Evolutionary conservation across 2,888 invertebrate species (phyloP).

Genomic region (Dynastes maya): DNA sequence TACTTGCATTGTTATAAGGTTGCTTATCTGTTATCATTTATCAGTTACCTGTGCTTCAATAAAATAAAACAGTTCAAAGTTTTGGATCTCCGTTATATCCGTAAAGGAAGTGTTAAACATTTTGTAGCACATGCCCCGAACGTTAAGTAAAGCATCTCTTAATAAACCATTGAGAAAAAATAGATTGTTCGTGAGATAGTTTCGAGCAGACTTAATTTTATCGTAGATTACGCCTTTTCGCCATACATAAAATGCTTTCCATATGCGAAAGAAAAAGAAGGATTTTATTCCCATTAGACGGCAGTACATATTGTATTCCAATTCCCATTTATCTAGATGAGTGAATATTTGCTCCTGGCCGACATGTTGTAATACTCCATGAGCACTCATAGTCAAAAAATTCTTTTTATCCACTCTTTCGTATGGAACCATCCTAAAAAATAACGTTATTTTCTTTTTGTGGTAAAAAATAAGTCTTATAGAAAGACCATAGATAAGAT

Average conservation of each 20-base stretch:
- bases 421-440: conserved; percentile 74
- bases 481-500: no score
- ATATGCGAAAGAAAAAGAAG: conserved; percentile 79
- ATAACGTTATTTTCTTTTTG: not conserved
- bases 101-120: conserved; percentile 78
- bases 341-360: conserved; percentile 85
- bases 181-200: conserved; percentile 77
- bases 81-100: conserved; percentile 72
- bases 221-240: conserved; percentile 78
- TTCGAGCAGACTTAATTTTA: conserved; percentile 77
- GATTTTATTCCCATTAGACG: conserved; percentile 83
- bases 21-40: conserved; percentile 60
- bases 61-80: conserved; percentile 78
- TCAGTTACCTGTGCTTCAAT: conserved; percentile 78
- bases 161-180: conserved; percentile 83
- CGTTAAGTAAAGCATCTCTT: conserved; percentile 80
- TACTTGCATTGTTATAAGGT: not conserved
- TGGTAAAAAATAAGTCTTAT: not conserved
- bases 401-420: conserved; percentile 79
- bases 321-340: conserved; percentile 84
- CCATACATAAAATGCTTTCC: conserved; percentile 90
- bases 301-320: conserved; percentile 86
- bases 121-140: conserved; percentile 79
- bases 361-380: conserved; percentile 86
- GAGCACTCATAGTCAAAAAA: conserved; percentile 86